Conservation (phyloP, 2,888 invertebrate species). For the Agrotis ipsilon region DNA sequence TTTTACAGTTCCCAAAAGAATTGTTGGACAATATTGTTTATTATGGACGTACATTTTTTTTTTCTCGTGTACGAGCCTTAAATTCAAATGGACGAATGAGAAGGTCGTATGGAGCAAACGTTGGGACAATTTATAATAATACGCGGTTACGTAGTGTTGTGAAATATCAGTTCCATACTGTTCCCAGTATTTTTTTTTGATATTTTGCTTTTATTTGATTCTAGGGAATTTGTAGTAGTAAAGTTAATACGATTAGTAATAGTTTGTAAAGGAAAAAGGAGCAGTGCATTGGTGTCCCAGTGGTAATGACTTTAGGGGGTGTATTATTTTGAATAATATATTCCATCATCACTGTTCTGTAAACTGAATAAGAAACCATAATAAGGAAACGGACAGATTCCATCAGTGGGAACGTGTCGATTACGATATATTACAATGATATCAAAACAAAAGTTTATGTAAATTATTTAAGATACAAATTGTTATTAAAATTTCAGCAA, state of each 20-base stretch:
- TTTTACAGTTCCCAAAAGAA: constrained; percentile 65
- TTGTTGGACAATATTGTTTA: constrained; percentile 65
- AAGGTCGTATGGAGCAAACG: constrained; percentile 64
- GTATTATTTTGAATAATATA: too few species aligned
- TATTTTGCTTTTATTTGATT: too few species aligned
- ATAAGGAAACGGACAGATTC: too few species aligned
- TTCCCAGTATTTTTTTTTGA: not conserved
- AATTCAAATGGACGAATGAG: constrained; percentile 72
- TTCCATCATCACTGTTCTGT: too few species aligned
- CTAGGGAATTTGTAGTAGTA: too few species aligned
- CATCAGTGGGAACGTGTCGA: too few species aligned
- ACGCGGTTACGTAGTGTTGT: constrained; percentile 38
- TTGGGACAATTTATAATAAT: constrained; percentile 76
- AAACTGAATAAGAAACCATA: too few species aligned
- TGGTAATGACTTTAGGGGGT: too few species aligned
- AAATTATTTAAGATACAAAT: not conserved
- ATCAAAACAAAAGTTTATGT: not conserved
- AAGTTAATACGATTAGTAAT: too few species aligned
- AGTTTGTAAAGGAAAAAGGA: too few species aligned
- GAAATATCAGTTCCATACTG: not conserved
- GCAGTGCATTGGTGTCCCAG: too few species aligned
- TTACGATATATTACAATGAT: not conserved
- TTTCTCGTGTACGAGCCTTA: constrained; percentile 43
- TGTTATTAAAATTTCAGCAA: constrained; percentile 5
- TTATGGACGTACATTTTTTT: constrained; percentile 60